Conservation (phyloP, 2,797 vertebrate genomes). For the Acanthurus tractus region DNA sequence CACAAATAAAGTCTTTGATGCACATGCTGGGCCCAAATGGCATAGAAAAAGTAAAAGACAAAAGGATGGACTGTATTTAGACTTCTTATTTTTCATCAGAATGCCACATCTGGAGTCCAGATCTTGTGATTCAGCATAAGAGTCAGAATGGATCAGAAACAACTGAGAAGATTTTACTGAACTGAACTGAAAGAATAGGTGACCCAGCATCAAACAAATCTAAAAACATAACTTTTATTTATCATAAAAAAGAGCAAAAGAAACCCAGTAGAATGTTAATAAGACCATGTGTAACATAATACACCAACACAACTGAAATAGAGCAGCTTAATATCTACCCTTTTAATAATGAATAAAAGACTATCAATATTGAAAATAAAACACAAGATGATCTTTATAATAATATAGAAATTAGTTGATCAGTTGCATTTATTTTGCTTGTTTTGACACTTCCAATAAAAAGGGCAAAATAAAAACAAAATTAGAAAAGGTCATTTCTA, state of each 20-base stretch:
- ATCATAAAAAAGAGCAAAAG: no score
- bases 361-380: no score
- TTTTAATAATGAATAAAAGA: no score
- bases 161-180: not conserved
- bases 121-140: no score
- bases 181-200: not conserved
- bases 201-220: not conserved
- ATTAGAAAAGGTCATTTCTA: no score
- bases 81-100: not conserved
- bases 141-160: not conserved
- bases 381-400: not conserved
- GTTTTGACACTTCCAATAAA: no score
- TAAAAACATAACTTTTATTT: no score
- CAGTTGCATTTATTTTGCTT: not conserved
- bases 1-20: not conserved
- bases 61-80: not conserved
- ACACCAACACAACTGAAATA: no score
- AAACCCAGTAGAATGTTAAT: no score
- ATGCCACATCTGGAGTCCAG: not conserved
- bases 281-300: no score
- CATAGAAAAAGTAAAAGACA: not conserved
- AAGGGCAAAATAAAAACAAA: no score
- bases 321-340: no score
- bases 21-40: not conserved
- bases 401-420: not conserved